phyloP scores from a whole-genome alignment of 2,888 invertebrate genomes.

The Cheiracanthium punctorium region DNA sequence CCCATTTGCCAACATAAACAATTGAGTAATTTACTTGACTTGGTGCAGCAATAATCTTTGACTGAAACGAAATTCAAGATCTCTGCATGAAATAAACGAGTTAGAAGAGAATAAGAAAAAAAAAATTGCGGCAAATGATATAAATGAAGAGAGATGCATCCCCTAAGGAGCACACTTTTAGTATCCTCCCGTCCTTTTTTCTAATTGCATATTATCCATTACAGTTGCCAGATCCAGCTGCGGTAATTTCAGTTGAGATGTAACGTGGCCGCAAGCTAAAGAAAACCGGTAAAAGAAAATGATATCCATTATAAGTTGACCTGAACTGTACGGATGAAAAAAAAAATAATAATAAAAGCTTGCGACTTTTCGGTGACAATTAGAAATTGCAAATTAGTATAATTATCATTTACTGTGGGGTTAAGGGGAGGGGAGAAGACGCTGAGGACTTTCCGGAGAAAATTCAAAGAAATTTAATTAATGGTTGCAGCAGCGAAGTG shows the following conservation, averaged over 20 bases:
- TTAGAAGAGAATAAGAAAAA: background rate
- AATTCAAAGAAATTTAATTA: background rate
- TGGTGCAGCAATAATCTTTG: too few relatives aligned
- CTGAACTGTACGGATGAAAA: background rate
- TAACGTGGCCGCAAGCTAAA: background rate
- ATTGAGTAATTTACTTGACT: too few relatives aligned
- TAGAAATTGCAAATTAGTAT: conserved; percentile 10
- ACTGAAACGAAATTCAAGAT: too few relatives aligned
- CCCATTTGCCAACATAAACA: too few relatives aligned
- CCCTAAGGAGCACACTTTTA: background rate
- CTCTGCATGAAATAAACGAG: too few relatives aligned
- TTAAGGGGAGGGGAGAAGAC: background rate
- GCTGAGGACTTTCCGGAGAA: background rate
- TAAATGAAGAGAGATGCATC: conserved; percentile 4
- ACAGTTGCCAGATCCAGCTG: conserved; percentile 10
- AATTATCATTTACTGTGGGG: background rate
- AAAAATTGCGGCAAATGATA: background rate
- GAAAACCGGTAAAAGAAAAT: background rate
- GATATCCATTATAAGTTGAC: conserved; percentile 3
- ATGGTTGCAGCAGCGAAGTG: background rate
- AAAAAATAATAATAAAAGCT: background rate
- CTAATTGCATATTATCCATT: conserved; percentile 15
- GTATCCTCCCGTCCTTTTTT: background rate
- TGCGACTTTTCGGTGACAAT: background rate
- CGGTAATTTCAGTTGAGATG: background rate